Evolutionary conservation across 2,797 vertebrate species (phyloP).

Genomic region (Ispidina lecontei): DNA sequence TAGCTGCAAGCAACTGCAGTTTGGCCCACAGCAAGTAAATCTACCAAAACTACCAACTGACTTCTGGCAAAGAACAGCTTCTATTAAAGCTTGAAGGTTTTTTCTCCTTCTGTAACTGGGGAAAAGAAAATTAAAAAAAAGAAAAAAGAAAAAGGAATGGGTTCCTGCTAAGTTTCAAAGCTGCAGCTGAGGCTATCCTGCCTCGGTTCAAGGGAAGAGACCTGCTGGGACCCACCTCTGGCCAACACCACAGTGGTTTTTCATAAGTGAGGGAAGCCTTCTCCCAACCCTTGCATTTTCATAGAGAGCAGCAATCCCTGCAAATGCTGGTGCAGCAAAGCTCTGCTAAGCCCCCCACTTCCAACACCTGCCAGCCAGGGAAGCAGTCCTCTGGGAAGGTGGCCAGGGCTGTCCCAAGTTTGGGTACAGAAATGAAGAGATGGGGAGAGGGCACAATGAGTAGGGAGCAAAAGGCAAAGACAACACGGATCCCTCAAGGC

Average conservation of each 20-base stretch:
- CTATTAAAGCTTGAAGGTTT: not conserved
- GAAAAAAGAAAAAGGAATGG: not conserved
- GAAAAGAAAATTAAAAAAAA: not conserved
- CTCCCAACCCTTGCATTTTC: not conserved
- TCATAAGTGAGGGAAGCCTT: not conserved
- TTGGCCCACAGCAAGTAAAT: not conserved
- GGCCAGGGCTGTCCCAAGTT: not conserved
- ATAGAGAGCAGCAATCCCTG: not conserved
- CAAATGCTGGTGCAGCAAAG: not conserved
- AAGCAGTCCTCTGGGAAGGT: not conserved
- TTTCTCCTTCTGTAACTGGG: not conserved
- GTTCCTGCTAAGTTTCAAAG: not conserved
- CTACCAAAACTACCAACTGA: not conserved
- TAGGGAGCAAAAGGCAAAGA: not conserved
- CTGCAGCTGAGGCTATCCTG: not conserved
- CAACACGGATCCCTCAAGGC: not conserved
- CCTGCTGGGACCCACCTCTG: not conserved
- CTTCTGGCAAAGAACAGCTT: not conserved
- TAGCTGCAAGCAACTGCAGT: not conserved
- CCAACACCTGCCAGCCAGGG: accelerated
- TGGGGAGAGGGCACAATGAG: accelerated
- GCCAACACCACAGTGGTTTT: not conserved
- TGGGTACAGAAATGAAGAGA: not conserved
- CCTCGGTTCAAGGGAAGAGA: not conserved
- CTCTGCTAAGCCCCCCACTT: not conserved